Evolutionary conservation across 2,888 invertebrate genomes (phyloP).

Genomic region (Acronicta leporina): DNA sequence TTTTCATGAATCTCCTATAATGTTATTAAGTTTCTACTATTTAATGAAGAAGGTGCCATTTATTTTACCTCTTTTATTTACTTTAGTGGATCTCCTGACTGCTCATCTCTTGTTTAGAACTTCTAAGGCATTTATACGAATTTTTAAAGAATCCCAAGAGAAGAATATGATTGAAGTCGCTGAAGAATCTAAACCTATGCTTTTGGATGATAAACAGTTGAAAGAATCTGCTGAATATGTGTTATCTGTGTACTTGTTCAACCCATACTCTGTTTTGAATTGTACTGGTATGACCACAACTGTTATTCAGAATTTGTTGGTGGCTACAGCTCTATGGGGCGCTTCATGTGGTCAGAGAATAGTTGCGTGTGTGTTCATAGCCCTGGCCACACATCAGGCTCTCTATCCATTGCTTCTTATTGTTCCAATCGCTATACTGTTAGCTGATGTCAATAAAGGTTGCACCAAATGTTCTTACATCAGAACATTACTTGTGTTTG

Average conservation of each 20-base stretch:
- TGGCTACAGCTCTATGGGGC: conserved; percentile 92
- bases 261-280: conserved; percentile 95
- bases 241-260: conserved; percentile 94
- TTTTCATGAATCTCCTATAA: conserved; percentile 96
- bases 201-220: conserved; percentile 88
- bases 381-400: conserved; percentile 94
- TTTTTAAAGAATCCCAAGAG: conserved; percentile 87
- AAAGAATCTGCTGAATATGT: conserved; percentile 92
- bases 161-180: conserved; percentile 86
- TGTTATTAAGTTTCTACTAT: conserved; percentile 91
- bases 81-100: conserved; percentile 93
- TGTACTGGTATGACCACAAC: conserved; percentile 97
- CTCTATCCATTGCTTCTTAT: conserved; percentile 95
- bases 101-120: conserved; percentile 92
- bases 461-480: conserved; percentile 84
- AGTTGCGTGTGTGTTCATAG: conserved; percentile 91
- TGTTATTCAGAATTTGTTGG: conserved; percentile 95
- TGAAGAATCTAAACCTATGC: conserved; percentile 87
- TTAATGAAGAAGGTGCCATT: conserved; percentile 88
- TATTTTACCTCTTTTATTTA: conserved; percentile 91
- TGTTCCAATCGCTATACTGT: conserved; percentile 93
- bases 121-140: conserved; percentile 91
- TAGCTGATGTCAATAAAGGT: conserved; percentile 88
- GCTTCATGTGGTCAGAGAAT: conserved; percentile 91
- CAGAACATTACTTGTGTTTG: conserved; percentile 86